phyloP scores from a whole-genome alignment of 2,888 invertebrate species.

The Plagodis pulveraria region DNA sequence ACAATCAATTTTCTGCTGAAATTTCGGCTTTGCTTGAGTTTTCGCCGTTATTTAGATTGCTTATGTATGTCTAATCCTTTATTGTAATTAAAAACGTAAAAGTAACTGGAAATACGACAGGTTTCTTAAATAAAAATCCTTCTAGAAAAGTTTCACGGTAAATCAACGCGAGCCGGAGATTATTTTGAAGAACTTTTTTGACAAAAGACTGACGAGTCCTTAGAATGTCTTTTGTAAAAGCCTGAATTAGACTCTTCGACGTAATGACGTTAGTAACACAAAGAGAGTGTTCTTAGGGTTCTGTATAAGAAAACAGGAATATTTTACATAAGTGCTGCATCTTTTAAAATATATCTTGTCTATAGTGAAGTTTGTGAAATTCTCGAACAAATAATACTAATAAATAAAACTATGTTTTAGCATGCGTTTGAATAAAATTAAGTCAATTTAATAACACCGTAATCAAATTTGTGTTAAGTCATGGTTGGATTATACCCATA shows the following conservation, averaged over 20 bases:
- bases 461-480: too few relatives aligned
- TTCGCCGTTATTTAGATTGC: neutral
- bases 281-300: too few relatives aligned
- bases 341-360: too few relatives aligned
- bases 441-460: too few relatives aligned
- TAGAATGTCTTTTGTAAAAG: slow-evolving; percentile 19
- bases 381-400: too few relatives aligned
- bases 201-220: slow-evolving; percentile 12
- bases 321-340: too few relatives aligned
- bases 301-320: too few relatives aligned
- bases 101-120: slow-evolving; percentile 16
- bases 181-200: slow-evolving; percentile 24
- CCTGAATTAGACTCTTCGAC: slow-evolving; percentile 8
- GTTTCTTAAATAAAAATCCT: slow-evolving; percentile 29
- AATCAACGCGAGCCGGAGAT: slow-evolving; percentile 26
- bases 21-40: neutral
- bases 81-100: slow-evolving; percentile 22
- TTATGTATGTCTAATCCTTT: slow-evolving; percentile 6
- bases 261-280: neutral
- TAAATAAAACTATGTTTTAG: too few relatives aligned
- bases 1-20: neutral
- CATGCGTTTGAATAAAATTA: too few relatives aligned
- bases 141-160: slow-evolving; percentile 25
- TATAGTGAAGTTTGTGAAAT: too few relatives aligned
- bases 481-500: too few relatives aligned